These are phyloP conservation scores for Alouatta palliata DNA, from an alignment of 2,113 vertebrate species.

Conservation along the genomic window DNA sequence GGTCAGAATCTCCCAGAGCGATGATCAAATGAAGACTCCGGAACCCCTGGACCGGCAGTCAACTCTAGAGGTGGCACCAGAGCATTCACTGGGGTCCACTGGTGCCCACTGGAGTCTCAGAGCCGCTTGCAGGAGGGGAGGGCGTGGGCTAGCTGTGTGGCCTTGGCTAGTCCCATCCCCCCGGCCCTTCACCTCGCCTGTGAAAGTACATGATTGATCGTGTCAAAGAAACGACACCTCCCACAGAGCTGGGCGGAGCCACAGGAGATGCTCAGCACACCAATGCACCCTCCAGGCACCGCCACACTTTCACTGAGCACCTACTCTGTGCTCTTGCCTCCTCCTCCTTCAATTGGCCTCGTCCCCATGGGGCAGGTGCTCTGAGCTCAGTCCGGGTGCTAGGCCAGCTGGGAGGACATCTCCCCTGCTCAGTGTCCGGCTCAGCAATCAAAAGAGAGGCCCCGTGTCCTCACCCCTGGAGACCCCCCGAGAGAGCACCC, in stretches of 20 bases:
- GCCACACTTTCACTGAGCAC: neutral
- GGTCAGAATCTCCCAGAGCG: neutral
- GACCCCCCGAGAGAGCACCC: neutral
- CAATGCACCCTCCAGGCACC: rapidly evolving
- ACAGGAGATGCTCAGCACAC: rapidly evolving
- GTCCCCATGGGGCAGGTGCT: rapidly evolving
- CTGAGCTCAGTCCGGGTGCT: neutral
- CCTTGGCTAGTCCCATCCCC: neutral
- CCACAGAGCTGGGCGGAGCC: neutral
- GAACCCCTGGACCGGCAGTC: rapidly evolving
- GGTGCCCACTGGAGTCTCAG: neutral
- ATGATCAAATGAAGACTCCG: neutral
- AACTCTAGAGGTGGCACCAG: rapidly evolving
- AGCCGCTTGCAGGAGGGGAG: neutral
- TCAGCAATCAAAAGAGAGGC: neutral
- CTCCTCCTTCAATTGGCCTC: neutral
- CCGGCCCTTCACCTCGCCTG: neutral
- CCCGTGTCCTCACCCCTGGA: rapidly evolving
- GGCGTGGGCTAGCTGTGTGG: neutral
- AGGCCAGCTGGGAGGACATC: neutral
- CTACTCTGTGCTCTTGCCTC: rapidly evolving
- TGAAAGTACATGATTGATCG: rapidly evolving
- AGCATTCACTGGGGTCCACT: neutral
- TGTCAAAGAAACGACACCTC: neutral
- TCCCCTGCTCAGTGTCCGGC: neutral